phyloP scores from a whole-genome alignment of 2,888 invertebrate species.

The Creontiades dilutus region DNA sequence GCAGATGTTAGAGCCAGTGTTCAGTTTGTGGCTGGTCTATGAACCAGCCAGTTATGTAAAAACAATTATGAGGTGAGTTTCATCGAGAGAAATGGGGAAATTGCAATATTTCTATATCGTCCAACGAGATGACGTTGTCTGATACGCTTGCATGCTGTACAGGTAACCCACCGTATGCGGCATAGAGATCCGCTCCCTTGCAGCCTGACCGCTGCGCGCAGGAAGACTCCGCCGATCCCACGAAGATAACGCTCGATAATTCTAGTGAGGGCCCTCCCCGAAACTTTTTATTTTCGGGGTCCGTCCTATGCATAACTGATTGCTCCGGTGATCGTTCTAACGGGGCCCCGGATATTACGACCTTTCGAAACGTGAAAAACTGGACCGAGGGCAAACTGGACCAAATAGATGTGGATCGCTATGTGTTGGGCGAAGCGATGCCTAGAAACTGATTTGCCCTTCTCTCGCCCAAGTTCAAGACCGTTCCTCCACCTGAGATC shows the following conservation, averaged over 20 bases:
- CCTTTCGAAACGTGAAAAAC: conserved; percentile 14
- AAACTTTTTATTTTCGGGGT: conserved; percentile 15
- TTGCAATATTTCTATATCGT: too few relatives aligned
- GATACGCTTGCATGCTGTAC: too few relatives aligned
- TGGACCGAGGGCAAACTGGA: background rate
- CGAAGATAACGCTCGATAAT: background rate
- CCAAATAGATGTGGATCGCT: conserved; percentile 23
- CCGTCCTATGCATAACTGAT: conserved; percentile 27
- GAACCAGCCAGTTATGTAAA: too few relatives aligned
- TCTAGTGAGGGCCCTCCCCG: background rate
- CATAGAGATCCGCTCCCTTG: background rate
- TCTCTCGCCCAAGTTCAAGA: background rate
- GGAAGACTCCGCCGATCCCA: background rate
- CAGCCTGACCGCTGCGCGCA: background rate
- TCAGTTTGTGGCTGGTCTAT: too few relatives aligned
- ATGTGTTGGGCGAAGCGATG: background rate
- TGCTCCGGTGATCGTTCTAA: conserved; percentile 29
- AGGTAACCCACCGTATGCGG: background rate
- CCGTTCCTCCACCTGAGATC: too few relatives aligned
- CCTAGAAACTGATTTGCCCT: background rate
- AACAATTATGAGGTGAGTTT: too few relatives aligned
- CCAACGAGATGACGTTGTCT: too few relatives aligned
- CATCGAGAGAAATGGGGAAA: too few relatives aligned
- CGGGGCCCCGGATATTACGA: background rate
- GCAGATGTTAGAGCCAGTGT: too few relatives aligned